These are phyloP conservation scores for Hemiprocne comata DNA, from an alignment of 2,113 vertebrate genomes.

Conservation along the genomic window DNA sequence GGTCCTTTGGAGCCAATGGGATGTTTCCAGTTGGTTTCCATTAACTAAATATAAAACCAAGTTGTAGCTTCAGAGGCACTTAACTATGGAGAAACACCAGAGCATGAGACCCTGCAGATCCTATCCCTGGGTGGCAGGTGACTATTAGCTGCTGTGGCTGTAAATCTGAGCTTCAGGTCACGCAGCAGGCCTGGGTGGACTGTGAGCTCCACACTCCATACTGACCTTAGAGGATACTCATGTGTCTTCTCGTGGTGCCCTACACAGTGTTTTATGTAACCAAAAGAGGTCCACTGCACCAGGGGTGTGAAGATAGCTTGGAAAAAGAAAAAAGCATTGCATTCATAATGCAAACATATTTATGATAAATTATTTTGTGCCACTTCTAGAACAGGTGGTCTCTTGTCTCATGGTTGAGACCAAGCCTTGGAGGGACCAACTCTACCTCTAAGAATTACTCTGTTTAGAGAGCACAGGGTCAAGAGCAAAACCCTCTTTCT, in stretches of 20 bases:
- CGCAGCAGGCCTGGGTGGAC: background rate
- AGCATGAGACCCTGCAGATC: background rate
- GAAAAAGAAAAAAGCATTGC: background rate
- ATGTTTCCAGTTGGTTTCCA: slow-evolving; percentile 15
- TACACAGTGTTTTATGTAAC: background rate
- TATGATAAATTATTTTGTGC: background rate
- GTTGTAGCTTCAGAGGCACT: background rate
- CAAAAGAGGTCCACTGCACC: background rate
- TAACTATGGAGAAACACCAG: background rate
- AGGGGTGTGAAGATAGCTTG: background rate
- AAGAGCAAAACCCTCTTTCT: background rate
- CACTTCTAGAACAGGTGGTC: background rate
- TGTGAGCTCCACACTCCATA: accelerated
- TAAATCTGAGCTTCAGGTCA: background rate
- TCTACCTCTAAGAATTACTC: background rate
- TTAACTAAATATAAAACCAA: background rate
- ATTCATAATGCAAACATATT: background rate
- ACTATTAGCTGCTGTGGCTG: background rate
- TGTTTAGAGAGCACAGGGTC: background rate
- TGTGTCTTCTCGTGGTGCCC: background rate
- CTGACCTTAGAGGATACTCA: accelerated
- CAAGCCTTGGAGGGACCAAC: background rate
- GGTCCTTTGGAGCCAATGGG: background rate
- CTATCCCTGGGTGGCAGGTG: background rate
- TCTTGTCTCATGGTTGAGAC: background rate